Evolutionary conservation across 2,888 invertebrate genomes (phyloP), one percentile per base, ranked within the genome.

Genomic region (Suillia variegata): DNA sequence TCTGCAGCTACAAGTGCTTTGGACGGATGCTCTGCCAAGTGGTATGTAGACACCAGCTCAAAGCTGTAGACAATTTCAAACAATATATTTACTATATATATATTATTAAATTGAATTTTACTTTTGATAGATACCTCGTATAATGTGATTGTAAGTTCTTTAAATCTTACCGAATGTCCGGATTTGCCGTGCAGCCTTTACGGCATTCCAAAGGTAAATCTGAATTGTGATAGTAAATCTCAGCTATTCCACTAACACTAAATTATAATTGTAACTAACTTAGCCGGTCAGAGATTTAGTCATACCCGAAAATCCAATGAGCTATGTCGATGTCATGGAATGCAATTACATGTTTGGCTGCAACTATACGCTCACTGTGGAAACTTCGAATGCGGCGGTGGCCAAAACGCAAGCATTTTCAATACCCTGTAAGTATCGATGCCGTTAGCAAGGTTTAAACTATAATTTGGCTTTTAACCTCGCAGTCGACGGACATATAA

Each of bases 291-390:
- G 0, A 45, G 49, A 2, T 65, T 63, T 26, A 61, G 71, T 0
- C 60, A 63, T 21, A 64, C 80, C 80, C 0, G 68, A 67, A 2
- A 73, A 69, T 34, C 70, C 73, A 5, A 68, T 61, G 18, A 57
- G 62, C 59, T 62, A 65, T 56, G 67, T 78, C 26, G 77, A 80
- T 20, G 64, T 68, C 0, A 65, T 67, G 18, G 80, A 80, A 31
- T 81, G 80, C 62, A 71, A 68, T 34, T 78, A 78, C 24, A 70
- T 74, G 69, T 78, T 76, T 6, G 79, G 76, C 3, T 80, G 80
- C 56, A 70, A 70, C 18, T 80, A 80, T 58, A 73, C 71, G 6
- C 64, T 80, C 1, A 74, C 69, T n/a, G 74, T 81, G 59, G 75
- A 75, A 56, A 73, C 77, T 2, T 70, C 76, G 0, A 78, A 77